These are phyloP conservation scores for Marronus borbonicus DNA, from an alignment of 2,888 invertebrate genomes.

Conservation along the genomic window DNA sequence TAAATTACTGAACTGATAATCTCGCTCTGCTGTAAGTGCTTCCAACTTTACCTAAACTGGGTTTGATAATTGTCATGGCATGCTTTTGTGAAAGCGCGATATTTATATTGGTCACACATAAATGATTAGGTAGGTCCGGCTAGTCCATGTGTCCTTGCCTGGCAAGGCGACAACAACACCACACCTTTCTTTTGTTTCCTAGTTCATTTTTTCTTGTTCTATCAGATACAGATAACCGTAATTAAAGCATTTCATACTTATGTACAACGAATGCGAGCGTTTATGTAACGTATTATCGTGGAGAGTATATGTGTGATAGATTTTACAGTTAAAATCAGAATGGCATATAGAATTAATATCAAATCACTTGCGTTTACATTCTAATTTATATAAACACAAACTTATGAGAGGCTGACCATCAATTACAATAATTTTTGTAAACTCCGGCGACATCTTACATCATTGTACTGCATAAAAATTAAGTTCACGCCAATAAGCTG, in stretches of 20 bases:
- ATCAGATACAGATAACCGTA: conserved; percentile 21
- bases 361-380: conserved; percentile 1
- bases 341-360: not conserved
- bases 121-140: conserved; percentile 54
- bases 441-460: too few species aligned
- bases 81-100: conserved; percentile 53
- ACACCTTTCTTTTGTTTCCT: conserved; percentile 50
- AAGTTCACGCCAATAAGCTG: too few species aligned
- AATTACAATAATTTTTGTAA: too few species aligned
- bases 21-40: conserved; percentile 24
- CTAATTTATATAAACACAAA: conserved; percentile 13
- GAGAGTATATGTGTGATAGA: not conserved
- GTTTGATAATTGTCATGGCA: conserved; percentile 42
- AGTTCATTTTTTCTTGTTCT: conserved; percentile 41
- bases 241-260: conserved; percentile 1
- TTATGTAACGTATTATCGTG: not conserved
- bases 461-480: too few species aligned
- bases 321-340: conserved; percentile 3
- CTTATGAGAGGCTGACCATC: too few species aligned
- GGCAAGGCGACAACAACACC: conserved; percentile 57
- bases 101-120: conserved; percentile 57
- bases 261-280: not conserved
- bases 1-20: conserved; percentile 32
- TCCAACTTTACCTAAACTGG: conserved; percentile 45
- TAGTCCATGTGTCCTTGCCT: conserved; percentile 59